Evolutionary conservation across 2,888 invertebrate species (phyloP).

Genomic region (Gastrophysa polygoni): DNA sequence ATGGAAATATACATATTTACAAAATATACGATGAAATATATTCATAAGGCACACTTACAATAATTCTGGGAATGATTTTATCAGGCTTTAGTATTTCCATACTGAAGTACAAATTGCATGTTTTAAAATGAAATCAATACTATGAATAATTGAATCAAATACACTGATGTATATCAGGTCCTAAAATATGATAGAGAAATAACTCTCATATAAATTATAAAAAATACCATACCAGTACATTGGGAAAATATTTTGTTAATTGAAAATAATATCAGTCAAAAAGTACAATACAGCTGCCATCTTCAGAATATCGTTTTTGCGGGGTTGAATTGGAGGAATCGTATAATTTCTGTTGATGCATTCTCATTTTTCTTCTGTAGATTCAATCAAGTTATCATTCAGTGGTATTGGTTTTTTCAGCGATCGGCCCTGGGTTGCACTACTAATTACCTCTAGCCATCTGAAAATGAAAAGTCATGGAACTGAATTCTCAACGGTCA

Average conservation of each 20-base stretch:
- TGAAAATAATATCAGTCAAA: constrained; percentile 13
- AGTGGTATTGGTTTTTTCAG: constrained; percentile 43
- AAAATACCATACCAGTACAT: not conserved
- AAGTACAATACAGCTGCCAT: constrained; percentile 5
- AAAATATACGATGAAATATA: constrained; percentile 18
- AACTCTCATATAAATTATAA: not conserved
- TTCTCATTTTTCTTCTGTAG: constrained; percentile 27
- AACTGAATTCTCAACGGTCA: not conserved
- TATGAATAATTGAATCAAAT: constrained; percentile 1
- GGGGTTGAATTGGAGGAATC: not conserved
- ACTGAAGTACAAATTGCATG: constrained; percentile 14
- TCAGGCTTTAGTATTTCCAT: constrained; percentile 17
- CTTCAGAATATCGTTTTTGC: not conserved
- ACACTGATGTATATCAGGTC: too few relatives aligned
- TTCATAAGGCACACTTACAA: constrained; percentile 24
- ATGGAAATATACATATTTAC: constrained; percentile 34
- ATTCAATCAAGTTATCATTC: constrained; percentile 48
- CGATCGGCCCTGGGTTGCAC: constrained; percentile 66
- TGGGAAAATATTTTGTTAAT: not conserved
- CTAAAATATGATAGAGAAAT: not conserved
- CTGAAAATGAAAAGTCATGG: constrained; percentile 39
- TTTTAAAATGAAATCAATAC: constrained; percentile 1
- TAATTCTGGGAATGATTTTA: constrained; percentile 24
- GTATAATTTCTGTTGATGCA: not conserved
- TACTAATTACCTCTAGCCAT: constrained; percentile 67